Base-by-base conservation (phyloP, 2,888 invertebrate species). In the Eupithecia inturbata region DNA sequence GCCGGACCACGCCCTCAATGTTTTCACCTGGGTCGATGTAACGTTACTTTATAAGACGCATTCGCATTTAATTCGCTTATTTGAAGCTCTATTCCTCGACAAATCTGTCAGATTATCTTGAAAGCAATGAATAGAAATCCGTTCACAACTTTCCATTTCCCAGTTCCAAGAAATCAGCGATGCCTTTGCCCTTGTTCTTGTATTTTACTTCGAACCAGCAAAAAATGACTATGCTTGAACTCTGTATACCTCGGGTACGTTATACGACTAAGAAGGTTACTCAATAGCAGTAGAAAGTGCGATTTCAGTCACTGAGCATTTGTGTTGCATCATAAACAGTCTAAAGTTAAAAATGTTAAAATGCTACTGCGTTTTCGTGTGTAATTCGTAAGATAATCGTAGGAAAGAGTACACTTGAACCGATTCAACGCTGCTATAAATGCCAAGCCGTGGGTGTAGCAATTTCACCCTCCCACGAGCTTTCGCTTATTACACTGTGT, bases 221-320 rank as follows among this genome's bases (percentile, higher is more conserved):
- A 82, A 86, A 82, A 84, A 82, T 77, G 66, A 60, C 78, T 36
- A 82, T 82, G n/a, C 62, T 73, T 79, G 78, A 79, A 81, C 83
- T 78, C 82, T 86, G 88, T 73, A 87, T 88, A 85, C 85, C 82
- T 80, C 80, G 80, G 79, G 80, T 75, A 74, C 77, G 83, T 79
- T 80, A 85, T 84, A 83, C 85, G 81, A 82, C 83, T 83, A 81
- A 85, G 83, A 85, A 86, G 82, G 87, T 91, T 91, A 89, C 89
- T 85, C 89, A 91, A 91, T 85, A 87, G 86, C 85, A 83, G 87
- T 89, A 91, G 91, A 91, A 91, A 91, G 90, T 88, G 85, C 86
- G 88, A 89, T 88, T 88, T 89, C 87, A 89, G 87, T 84, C 88
- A 81, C 84, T 84, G 84, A 87, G 84, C 83, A 87, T 87, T 85